Base-by-base conservation (phyloP, 2,888 invertebrate genomes). In the Mellilla xanthometata region DNA sequence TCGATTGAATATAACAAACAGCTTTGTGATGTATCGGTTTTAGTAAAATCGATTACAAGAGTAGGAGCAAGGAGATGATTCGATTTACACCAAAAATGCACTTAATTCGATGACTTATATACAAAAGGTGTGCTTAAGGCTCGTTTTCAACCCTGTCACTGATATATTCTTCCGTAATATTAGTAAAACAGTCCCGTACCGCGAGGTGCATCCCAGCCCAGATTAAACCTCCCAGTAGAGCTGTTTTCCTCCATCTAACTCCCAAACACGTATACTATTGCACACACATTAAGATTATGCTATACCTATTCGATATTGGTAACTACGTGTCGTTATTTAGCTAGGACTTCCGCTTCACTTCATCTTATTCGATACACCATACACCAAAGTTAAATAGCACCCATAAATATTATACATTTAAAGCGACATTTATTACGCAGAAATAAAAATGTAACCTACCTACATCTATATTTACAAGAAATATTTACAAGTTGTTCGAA, bases 351-450 rank as follows among this genome's bases (percentile, higher is more conserved):
- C 62, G 61, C 62, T 52, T 47, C 67, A 67, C 65, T 58, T 65
- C 60, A 49, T 15, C 57, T 58, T 65, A 67, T 58, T 65, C 73
- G 66, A 65, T 76, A 74, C 64, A 87, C 86, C 87, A 62, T 76
- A 76, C 81, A 86, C 85, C 87, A 72, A 77, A 73, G 59, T 78
- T 81, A 82, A 83, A 85, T 88, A 88, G 88, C 88, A 88, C 88
- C 88, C 87, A 81, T 87, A 79, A 70, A 81, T 83, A 83, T 77
- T 72, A 72, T 81, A 86, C 81, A 81, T 67, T 77, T 79, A 86
- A 85, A 85, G 86, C 86, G 60, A 78, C 69, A 75, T 22, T 44
- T 48, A 42, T 76, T 69, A 76, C 61, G 72, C 68, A 38, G 15
- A 41, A 23, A 38, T 38, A 19, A 46, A 42, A 32, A 12, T 35